Conservation (phyloP, 2,888 invertebrate species). For the Trichacis sp. region DNA sequence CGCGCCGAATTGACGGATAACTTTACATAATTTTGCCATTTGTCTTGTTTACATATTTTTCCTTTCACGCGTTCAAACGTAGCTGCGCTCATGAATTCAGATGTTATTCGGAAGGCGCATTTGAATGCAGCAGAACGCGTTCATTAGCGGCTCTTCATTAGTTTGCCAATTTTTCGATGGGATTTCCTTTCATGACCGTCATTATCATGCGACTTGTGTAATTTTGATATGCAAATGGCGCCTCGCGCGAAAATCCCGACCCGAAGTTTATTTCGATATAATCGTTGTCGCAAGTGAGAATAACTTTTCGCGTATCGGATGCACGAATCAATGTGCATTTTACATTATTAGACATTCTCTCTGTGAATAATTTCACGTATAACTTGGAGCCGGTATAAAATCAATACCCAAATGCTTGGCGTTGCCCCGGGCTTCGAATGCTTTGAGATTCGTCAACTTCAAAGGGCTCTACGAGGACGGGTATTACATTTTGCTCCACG, state of each 20-base stretch:
- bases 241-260: too few relatives aligned
- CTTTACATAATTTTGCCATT: too few relatives aligned
- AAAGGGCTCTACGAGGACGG: constrained; percentile 32
- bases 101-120: too few relatives aligned
- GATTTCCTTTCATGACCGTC: too few relatives aligned
- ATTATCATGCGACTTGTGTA: too few relatives aligned
- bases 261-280: background rate
- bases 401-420: constrained; percentile 43
- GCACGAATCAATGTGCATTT: constrained; percentile 31
- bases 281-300: background rate
- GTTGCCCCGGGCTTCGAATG: constrained; percentile 43
- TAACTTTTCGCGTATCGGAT: constrained; percentile 1
- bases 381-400: constrained; percentile 42
- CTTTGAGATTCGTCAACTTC: constrained; percentile 44
- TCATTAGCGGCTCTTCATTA: background rate
- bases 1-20: too few relatives aligned
- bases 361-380: constrained; percentile 42
- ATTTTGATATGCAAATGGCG: too few relatives aligned
- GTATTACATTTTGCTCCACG: constrained; percentile 41
- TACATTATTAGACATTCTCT: constrained; percentile 41
- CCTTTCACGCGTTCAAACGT: too few relatives aligned
- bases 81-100: too few relatives aligned
- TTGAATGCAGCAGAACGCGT: background rate
- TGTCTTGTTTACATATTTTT: too few relatives aligned
- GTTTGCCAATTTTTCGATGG: too few relatives aligned